A percentile compares a stretch with the other conserved stretches of the same genome.
These are phyloP conservation scores for Nysson spinosus DNA, from an alignment of 2,888 invertebrate genomes.

Conservation along the genomic window DNA sequence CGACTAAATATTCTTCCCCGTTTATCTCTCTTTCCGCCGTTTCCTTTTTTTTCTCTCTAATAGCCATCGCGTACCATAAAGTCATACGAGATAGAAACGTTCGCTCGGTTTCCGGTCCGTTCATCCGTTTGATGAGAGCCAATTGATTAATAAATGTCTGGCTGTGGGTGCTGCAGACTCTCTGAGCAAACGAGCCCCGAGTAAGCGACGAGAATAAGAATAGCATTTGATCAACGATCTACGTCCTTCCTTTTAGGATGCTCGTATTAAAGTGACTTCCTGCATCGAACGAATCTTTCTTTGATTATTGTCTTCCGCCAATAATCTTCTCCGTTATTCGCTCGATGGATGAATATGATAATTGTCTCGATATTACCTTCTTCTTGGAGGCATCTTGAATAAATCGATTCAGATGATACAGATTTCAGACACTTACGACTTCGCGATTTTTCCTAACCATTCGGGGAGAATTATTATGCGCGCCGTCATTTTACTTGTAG, in stretches of 20 bases:
- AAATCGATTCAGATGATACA: too few species aligned
- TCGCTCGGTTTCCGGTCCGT: constrained; percentile 63
- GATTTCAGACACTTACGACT: too few species aligned
- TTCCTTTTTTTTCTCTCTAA: constrained; percentile 5
- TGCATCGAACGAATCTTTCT: constrained; percentile 7
- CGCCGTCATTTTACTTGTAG: too few species aligned
- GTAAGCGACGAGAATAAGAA: constrained; percentile 48
- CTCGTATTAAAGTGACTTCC: constrained; percentile 27
- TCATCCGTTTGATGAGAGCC: constrained; percentile 66
- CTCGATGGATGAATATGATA: too few species aligned
- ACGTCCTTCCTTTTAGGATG: constrained; percentile 19
- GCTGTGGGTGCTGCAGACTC: constrained; percentile 50
- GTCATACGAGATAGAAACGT: constrained; percentile 49
- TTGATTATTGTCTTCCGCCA: constrained; percentile 35
- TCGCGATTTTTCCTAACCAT: too few species aligned
- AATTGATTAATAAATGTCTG: constrained; percentile 69
- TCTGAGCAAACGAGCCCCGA: constrained; percentile 44
- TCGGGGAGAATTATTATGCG: too few species aligned
- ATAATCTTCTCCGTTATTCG: neutral
- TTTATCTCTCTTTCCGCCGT: neutral
- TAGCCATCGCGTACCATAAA: constrained; percentile 21
- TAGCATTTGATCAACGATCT: constrained; percentile 34
- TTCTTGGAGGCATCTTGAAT: too few species aligned
- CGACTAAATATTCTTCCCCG: constrained; percentile 37
- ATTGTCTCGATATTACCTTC: too few species aligned